Conservation (phyloP, 1,140 invertebrate genomes). For the Saxidomus purpurata region DNA sequence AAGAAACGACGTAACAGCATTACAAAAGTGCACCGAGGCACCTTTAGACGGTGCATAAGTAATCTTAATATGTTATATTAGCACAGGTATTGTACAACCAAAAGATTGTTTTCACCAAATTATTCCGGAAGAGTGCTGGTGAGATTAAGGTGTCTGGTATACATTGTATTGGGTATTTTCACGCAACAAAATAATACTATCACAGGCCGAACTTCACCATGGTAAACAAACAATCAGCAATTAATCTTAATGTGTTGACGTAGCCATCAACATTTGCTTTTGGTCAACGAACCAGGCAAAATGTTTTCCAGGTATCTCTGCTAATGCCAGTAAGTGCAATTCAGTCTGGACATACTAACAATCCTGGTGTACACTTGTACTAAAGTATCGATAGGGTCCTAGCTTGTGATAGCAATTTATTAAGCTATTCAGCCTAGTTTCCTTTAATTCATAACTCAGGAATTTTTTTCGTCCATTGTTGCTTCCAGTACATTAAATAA, state of each 20-base stretch:
- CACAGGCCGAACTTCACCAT: background rate
- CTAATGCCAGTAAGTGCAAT: background rate
- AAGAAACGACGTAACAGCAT: background rate
- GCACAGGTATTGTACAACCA: background rate
- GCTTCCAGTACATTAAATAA: too few species aligned
- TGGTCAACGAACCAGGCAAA: background rate
- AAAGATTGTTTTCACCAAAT: slow-evolving; percentile 7
- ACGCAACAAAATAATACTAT: background rate
- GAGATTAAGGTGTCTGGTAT: background rate
- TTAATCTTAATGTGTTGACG: background rate
- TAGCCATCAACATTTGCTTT: background rate
- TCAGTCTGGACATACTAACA: too few species aligned
- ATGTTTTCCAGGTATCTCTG: background rate
- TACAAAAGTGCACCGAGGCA: background rate
- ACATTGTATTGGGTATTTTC: background rate
- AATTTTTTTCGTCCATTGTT: too few species aligned
- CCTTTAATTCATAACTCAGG: too few species aligned
- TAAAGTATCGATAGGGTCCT: too few species aligned
- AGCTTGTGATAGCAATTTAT: too few species aligned
- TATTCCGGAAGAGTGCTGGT: slow-evolving; percentile 28
- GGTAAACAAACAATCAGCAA: slow-evolving; percentile 19
- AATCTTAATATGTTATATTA: background rate
- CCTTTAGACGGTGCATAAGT: slow-evolving; percentile 3
- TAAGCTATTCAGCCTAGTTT: too few species aligned
- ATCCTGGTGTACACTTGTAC: too few species aligned